Conservation (phyloP, 2,888 invertebrate species). For the Lithophane socia region DNA sequence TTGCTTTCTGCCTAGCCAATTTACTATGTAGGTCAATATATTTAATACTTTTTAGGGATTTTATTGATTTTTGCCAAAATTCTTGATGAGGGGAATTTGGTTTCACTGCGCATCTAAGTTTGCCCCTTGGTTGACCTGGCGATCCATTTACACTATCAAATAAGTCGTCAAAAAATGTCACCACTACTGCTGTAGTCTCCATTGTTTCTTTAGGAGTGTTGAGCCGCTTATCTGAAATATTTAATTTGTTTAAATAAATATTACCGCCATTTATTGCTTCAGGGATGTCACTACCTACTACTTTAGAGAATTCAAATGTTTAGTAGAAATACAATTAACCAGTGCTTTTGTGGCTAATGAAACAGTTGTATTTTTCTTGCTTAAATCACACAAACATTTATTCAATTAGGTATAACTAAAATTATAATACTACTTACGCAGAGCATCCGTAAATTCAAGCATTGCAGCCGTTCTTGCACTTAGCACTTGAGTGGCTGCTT, state of each 20-base stretch:
- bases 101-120: slow-evolving; percentile 7
- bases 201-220: neutral
- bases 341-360: too few species aligned
- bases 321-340: too few species aligned
- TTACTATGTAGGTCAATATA: neutral
- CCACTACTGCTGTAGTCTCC: neutral
- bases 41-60: neutral
- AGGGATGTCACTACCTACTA: too few species aligned
- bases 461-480: slow-evolving; percentile 8
- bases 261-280: too few species aligned
- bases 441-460: neutral
- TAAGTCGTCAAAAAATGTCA: neutral
- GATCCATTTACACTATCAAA: slow-evolving; percentile 11
- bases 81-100: neutral
- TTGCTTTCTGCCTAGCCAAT: slow-evolving; percentile 1
- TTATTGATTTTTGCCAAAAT: neutral
- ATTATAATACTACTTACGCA: neutral
- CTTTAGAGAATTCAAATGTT: too few species aligned
- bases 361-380: neutral
- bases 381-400: neutral
- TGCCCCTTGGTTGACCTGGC: neutral
- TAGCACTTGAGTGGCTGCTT: slow-evolving; percentile 1
- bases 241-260: too few species aligned
- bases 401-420: neutral
- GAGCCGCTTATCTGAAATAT: too few species aligned